These are phyloP conservation scores for Drosophila sp. DNA, from an alignment of 1,140 invertebrate genomes.

Conservation along the genomic window DNA sequence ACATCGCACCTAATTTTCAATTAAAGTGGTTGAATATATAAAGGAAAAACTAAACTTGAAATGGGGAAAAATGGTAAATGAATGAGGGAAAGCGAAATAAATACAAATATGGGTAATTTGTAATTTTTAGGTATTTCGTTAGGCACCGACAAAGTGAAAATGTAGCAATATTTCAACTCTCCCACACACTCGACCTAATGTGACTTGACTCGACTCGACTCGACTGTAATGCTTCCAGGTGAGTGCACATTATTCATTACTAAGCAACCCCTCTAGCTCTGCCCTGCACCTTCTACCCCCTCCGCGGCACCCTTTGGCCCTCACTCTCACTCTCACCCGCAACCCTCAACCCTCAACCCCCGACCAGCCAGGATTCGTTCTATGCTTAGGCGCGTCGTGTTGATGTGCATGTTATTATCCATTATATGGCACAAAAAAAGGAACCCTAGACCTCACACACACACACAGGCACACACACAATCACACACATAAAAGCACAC, in stretches of 20 bases:
- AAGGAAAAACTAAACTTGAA: slow-evolving; percentile 25
- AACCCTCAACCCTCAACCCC: neutral
- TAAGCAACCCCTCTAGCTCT: slow-evolving; percentile 38
- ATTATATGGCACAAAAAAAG: slow-evolving; percentile 47
- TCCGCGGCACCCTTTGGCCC: slow-evolving; percentile 5
- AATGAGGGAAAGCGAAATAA: slow-evolving; percentile 25
- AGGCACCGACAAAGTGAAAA: slow-evolving; percentile 52
- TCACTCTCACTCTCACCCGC: too few relatives aligned
- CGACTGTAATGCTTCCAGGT: slow-evolving; percentile 62
- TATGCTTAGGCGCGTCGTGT: slow-evolving; percentile 51
- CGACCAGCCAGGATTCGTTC: slow-evolving; percentile 17
- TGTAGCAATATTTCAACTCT: slow-evolving; percentile 66
- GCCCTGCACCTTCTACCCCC: slow-evolving; percentile 7
- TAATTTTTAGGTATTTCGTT: slow-evolving; percentile 58
- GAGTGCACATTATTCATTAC: slow-evolving; percentile 81
- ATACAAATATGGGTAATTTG: slow-evolving; percentile 66
- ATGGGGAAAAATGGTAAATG: slow-evolving; percentile 1
- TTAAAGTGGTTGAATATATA: slow-evolving; percentile 52
- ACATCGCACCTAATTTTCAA: slow-evolving; percentile 78
- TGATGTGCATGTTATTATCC: slow-evolving; percentile 68
- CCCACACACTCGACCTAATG: slow-evolving; percentile 1
- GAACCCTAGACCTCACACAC: neutral
- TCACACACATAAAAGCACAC: neutral
- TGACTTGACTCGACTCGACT: slow-evolving; percentile 10
- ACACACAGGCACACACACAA: slow-evolving; percentile 9